Base-by-base conservation (phyloP, 2,797 vertebrate species). In the Sebastolobus altivelis region DNA sequence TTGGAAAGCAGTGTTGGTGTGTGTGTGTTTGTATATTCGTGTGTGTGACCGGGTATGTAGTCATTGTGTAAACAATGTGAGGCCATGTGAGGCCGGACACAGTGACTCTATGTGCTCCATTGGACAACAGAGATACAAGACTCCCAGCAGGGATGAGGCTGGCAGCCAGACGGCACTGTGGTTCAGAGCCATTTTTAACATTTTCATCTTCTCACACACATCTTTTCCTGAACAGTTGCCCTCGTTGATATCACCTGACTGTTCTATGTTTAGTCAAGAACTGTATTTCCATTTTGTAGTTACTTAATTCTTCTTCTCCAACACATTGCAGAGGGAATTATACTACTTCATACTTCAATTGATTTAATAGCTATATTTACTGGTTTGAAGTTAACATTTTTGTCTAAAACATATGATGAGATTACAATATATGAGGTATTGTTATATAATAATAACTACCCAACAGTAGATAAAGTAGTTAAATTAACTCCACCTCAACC, bases 21-120 rank as follows among this genome's bases (percentile, higher is more conserved):
- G 65, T 58, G 14, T 33, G 49, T 27, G 59, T 65, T 18, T 29
- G 31, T 63, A 46, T 63, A 49, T 60, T 46, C 63, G 49, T 43
- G 31, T 54, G 58, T 54, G 9, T 6, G 56, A 29, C 35, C 62
- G 58, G 33, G 31, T 75, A 12, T 65, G 59, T 65, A 73, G 65
- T 49, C n/a, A 72, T 91, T 84, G 88, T 81, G 75, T 80, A 85
- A 92, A 87, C 79, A 74, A 63, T 69, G 58, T 33, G 63, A 82
- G 80, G 66, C 29, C 38, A 84, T 84, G 77, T 74, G 72, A 89
- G 72, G 75, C 9, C 80, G 73, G 79, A 89, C 79, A 89, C 67
- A 77, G 70, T 80, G 90, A 84, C 77, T 76, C 86, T 78, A 25
- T 25, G 55, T 80, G 80, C 77, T 80, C 65, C 38, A 37, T 1